Evolutionary conservation across 2,888 invertebrate genomes (phyloP).

Genomic region (Nomada lathburiana): DNA sequence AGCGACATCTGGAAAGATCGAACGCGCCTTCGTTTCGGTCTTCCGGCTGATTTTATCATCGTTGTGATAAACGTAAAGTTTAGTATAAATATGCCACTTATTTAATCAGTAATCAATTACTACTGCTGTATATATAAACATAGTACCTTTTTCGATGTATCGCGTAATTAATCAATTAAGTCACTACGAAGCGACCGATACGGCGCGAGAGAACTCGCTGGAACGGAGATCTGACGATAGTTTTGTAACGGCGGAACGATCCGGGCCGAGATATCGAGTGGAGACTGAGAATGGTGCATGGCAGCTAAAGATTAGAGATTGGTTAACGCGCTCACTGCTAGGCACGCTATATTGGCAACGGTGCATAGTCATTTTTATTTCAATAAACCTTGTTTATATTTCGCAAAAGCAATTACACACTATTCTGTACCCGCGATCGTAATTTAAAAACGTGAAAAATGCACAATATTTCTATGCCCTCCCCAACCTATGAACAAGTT

Average conservation of each 20-base stretch:
- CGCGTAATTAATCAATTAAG: constrained; percentile 78
- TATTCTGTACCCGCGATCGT: no score
- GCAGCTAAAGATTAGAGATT: not conserved
- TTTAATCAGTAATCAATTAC: constrained; percentile 83
- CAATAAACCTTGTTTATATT: no score
- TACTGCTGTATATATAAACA: constrained; percentile 81
- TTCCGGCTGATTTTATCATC: constrained; percentile 80
- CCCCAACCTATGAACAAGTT: no score
- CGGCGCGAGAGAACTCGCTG: constrained; percentile 41
- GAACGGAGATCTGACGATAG: constrained; percentile 50
- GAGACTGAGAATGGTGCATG: constrained; percentile 18
- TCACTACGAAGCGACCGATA: constrained; percentile 50
- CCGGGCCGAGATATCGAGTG: constrained; percentile 22
- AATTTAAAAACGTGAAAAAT: no score
- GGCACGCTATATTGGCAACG: not conserved
- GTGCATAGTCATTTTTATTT: no score
- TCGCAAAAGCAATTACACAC: no score
- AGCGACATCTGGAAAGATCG: constrained; percentile 37
- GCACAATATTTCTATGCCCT: no score
- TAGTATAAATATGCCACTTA: constrained; percentile 80
- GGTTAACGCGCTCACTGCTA: constrained; percentile 23
- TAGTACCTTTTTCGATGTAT: constrained; percentile 81
- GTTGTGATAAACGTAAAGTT: constrained; percentile 83
- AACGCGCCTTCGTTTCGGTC: constrained; percentile 50
- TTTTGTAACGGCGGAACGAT: constrained; percentile 63